Base-by-base conservation (phyloP, 2,113 vertebrate species). In the Chinchilla lanigera region DNA sequence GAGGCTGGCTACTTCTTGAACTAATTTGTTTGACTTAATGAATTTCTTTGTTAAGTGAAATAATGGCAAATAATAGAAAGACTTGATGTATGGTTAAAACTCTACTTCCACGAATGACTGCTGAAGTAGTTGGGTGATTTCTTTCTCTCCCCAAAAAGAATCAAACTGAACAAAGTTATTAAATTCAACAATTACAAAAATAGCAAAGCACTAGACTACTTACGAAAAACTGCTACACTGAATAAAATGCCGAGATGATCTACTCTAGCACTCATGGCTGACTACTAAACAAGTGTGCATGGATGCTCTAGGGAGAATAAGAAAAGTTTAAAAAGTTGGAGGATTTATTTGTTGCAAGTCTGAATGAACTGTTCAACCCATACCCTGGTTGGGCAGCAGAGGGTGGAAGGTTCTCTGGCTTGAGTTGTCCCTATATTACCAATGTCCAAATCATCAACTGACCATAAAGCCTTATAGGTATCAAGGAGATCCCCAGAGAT, bases 11-110 rank as follows among this genome's bases (percentile, higher is more conserved):
- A 52, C 50, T 85, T 89, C 89, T 96, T 90, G 3, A 63, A 77
- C 2, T 78, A 54, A 82, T 90, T 75, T 86, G 16, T 88, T 96
- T 89, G 24, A 77, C 58, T 84, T 77, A 56, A 82, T 92, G 52
- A 73, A 81, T 58, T 65, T 67, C n/a, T 50, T 67, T 77, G 52
- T 54, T 88, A 84, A 92, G 61, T 95, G 26, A 96, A 84, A 85
- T 58, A 28, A 30, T 89, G 67, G 54, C 41, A 67, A 89, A 85
- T 78, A 95, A 82, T 58, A 58, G 30, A 83, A 90, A 75, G 86
- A 7, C 60, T 93, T 97, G 69, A 84, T 82, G 41, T 94, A 52
- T 41, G 44, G 33, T 91, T 41, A 69, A 93, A 24, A 94, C 5
- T 65, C 33, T 58, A 11, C 20, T 69, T 87, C 38, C 1, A 87